These are phyloP conservation scores for Drosophila ercepeae DNA, from an alignment of 1,140 invertebrate genomes.

Conservation along the genomic window DNA sequence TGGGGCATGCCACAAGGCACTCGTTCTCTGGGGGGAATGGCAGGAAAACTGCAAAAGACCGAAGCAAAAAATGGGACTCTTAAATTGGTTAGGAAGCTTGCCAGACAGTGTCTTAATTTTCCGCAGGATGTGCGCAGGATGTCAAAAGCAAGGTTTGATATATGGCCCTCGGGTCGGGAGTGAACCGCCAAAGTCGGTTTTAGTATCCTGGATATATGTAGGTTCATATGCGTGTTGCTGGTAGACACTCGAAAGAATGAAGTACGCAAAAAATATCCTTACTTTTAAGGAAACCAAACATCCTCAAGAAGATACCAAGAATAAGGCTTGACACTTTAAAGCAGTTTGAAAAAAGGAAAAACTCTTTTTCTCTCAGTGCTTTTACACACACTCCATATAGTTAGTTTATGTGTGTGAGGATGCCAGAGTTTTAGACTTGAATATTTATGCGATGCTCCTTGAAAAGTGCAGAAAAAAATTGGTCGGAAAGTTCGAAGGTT, in stretches of 20 bases:
- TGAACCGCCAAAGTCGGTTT: conserved; percentile 38
- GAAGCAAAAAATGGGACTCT: conserved; percentile 57
- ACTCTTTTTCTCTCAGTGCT: neutral
- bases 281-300: neutral
- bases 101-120: conserved; percentile 78
- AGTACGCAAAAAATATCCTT: neutral
- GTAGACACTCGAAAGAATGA: neutral
- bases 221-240: no score
- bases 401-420: conserved; percentile 37
- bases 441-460: conserved; percentile 70
- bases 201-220: conserved; percentile 6
- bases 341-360: no score
- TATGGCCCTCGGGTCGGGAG: conserved; percentile 46
- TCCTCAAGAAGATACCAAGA: neutral
- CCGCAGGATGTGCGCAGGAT: conserved; percentile 74
- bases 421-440: conserved; percentile 46
- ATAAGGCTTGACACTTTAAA: no score
- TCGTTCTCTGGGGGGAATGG: no score
- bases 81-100: conserved; percentile 73
- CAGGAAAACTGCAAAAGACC: conserved; percentile 1
- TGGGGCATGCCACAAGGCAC: conserved; percentile 26
- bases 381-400: conserved; percentile 2
- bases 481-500: conserved; percentile 38
- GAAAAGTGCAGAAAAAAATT: conserved; percentile 44
- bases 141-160: conserved; percentile 78